Conservation (phyloP, 2,113 vertebrate genomes). For the Scatophagus argus region DNA sequence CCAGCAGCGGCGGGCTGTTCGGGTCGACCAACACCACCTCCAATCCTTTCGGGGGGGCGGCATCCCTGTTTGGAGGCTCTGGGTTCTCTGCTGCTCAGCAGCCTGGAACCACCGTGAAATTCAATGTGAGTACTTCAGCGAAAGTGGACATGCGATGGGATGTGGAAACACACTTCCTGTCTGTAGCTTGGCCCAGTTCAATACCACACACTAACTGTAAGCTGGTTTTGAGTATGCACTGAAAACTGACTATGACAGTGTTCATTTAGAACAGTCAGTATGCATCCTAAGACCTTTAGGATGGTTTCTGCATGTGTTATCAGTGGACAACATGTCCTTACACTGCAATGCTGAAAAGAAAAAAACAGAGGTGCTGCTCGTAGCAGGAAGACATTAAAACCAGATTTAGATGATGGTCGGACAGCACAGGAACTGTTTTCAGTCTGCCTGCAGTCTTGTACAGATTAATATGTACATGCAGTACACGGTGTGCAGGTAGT, state of each 20-base stretch:
- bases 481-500: not conserved
- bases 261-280: too few relatives aligned
- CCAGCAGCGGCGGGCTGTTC: conserved; percentile 93
- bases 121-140: conserved; percentile 88
- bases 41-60: conserved; percentile 92
- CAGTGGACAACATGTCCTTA: too few relatives aligned
- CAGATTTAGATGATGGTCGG: too few relatives aligned
- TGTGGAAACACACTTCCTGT: not conserved
- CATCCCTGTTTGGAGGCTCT: conserved; percentile 91
- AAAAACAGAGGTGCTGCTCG: too few relatives aligned
- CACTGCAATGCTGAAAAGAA: too few relatives aligned
- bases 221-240: too few relatives aligned
- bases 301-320: too few relatives aligned
- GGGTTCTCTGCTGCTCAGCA: conserved; percentile 90
- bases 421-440: too few relatives aligned
- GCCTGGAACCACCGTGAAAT: conserved; percentile 95
- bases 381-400: too few relatives aligned
- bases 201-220: too few relatives aligned
- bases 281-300: too few relatives aligned
- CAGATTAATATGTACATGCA: not conserved
- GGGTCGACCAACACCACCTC: conserved; percentile 93
- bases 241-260: too few relatives aligned
- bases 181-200: not conserved
- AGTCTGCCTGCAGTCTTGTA: not conserved
- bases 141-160: not conserved